Percentiles rank a stretch among this genome's conserved stretches.
Evolutionary conservation across 2,888 invertebrate species (phyloP).

Genomic region (Eulithis testata): DNA sequence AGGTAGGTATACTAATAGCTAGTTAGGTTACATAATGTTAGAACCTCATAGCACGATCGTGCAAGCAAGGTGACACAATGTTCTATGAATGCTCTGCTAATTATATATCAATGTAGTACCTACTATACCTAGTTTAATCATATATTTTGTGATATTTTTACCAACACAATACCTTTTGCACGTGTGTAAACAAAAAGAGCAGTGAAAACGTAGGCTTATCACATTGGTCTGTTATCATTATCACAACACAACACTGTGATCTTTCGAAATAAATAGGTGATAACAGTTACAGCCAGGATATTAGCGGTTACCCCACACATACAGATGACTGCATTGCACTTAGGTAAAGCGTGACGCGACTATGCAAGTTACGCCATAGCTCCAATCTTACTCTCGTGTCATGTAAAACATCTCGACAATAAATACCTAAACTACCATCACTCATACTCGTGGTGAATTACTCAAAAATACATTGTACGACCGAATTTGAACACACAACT

Average conservation of each 20-base stretch:
- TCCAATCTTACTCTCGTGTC: no score
- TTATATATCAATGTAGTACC: constrained; percentile 17
- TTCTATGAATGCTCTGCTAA: no score
- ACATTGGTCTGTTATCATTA: constrained; percentile 1
- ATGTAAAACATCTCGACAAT: no score
- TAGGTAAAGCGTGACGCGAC: no score
- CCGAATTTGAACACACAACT: neutral
- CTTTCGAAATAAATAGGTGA: neutral
- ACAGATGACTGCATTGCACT: no score
- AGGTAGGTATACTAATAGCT: neutral
- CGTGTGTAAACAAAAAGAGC: constrained; percentile 6
- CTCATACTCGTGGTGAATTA: no score
- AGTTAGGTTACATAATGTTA: neutral
- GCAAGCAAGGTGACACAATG: no score
- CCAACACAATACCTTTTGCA: constrained; percentile 43
- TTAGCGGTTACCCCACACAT: neutral
- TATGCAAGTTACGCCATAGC: no score
- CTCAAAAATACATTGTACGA: neutral
- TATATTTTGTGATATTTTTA: constrained; percentile 32
- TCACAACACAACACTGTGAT: neutral
- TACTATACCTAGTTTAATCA: constrained; percentile 7
- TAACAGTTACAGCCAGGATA: neutral
- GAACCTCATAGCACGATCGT: no score
- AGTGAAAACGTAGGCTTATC: constrained; percentile 2
- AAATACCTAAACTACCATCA: no score